These are phyloP conservation scores for Reticulitermes speratus DNA, from an alignment of 1,140 invertebrate species.

Conservation along the genomic window DNA sequence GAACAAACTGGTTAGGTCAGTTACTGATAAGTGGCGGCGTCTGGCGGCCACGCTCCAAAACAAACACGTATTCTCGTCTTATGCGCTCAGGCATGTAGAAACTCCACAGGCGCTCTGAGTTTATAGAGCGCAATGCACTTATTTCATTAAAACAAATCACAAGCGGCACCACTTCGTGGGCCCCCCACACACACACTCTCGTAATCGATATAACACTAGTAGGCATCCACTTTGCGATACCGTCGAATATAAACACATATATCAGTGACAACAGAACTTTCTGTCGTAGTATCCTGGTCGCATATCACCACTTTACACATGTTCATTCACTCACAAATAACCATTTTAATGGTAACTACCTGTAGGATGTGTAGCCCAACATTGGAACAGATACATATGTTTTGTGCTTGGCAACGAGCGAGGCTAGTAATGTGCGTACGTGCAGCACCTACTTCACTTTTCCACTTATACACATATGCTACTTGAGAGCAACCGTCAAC, in stretches of 20 bases:
- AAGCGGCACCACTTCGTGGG: background rate
- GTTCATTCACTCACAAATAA: background rate
- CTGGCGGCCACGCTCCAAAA: slow-evolving; percentile 28
- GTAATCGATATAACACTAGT: background rate
- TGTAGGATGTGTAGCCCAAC: slow-evolving; percentile 33
- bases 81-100: background rate
- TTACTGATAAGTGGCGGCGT: slow-evolving; percentile 20
- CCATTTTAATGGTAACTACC: slow-evolving; percentile 24
- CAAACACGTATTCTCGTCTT: background rate
- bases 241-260: background rate
- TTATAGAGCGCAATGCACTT: background rate
- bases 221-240: background rate
- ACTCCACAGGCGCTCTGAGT: background rate
- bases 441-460: slow-evolving; percentile 21
- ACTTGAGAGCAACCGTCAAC: background rate
- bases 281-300: background rate
- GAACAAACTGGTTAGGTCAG: slow-evolving; percentile 24
- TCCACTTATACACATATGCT: slow-evolving; percentile 22
- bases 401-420: background rate
- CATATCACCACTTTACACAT: background rate
- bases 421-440: background rate
- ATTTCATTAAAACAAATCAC: background rate
- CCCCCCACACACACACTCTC: background rate
- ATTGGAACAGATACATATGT: slow-evolving; percentile 32
- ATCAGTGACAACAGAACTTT: background rate